Conservation (phyloP, 53 echinoderm and acorn worm species). For the Paelopatides confundens region DNA sequence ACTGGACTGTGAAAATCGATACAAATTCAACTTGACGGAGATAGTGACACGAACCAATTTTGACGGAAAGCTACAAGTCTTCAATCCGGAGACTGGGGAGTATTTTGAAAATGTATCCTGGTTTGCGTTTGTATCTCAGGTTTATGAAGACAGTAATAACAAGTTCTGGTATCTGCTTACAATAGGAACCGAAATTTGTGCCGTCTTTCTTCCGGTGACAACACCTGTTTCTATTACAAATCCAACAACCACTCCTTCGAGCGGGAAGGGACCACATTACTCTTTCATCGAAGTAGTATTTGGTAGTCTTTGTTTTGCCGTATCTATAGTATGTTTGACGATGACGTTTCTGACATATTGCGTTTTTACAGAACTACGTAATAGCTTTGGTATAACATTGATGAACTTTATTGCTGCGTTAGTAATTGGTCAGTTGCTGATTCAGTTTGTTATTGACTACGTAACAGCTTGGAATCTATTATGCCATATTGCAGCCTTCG, state of each 20-base stretch:
- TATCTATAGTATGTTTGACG: conserved; percentile 32
- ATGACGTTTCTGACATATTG: conserved; percentile 38
- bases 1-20: background rate
- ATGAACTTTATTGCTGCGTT: conserved; percentile 47
- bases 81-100: background rate
- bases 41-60: background rate
- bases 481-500: conserved; percentile 22
- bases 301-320: conserved; percentile 1
- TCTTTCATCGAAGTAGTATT: background rate
- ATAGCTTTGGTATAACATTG: conserved; percentile 40
- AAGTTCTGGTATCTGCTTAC: too few species aligned
- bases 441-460: conserved; percentile 53
- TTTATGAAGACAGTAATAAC: too few species aligned
- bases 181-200: too few species aligned
- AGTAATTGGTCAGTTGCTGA: conserved; percentile 15
- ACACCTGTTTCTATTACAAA: too few species aligned
- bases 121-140: too few species aligned
- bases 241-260: too few species aligned
- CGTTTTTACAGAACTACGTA: conserved; percentile 27
- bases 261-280: too few species aligned
- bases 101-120: background rate
- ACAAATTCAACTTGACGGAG: background rate
- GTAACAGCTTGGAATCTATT: conserved; percentile 21
- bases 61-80: background rate
- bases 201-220: too few species aligned